Evolutionary conservation across 2,888 invertebrate genomes (phyloP), one percentile per base, ranked within the genome.

Genomic region (Xanthorhoe spadicearia): DNA sequence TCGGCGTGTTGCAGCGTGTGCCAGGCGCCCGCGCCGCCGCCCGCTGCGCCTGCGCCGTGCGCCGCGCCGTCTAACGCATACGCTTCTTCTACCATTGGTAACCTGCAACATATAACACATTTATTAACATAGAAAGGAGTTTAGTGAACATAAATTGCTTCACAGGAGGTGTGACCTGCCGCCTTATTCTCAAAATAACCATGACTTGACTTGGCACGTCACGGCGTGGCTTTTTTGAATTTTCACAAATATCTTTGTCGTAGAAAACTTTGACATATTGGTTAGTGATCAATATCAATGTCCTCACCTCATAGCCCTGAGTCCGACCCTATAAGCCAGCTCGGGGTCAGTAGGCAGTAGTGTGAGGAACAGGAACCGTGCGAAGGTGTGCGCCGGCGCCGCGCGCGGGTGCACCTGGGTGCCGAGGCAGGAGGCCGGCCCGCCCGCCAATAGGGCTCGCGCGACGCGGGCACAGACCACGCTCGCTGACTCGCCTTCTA

Each of bases 301-400:
- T 46, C 15, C 64, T 52, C 6, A 90, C 91, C 92, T 86, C 96
- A 97, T 96, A 35, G 97, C 97, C 54, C 97, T 86, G 51, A 97
- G 85, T 0, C 97, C 97, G 10, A 97, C 95, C 69, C 95, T 94
- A 83, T 97, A 97, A 0, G 97, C 97, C 72, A 97, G 92, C 78
- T 97, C 97, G 0, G 96, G 94, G 83, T 97, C 96, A 72, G 95
- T 94, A 54, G 96, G 95, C 77, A 97, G 92, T 71, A 97, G 92
- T 28, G 96, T 95, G 35, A 96, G 94, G 92, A 97, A 97, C 72
- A 97, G 93, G 87, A 96, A 97, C 72, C 96, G 87, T 9, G 97
- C 97, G 88, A 97, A 97, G 50, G 96, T 97, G 83, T 97, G 97
- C 94, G 97, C 97, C 17, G 97, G 97, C 74, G 96, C 96, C 48